These are phyloP conservation scores for Phortica magna DNA, from an alignment of 2,888 invertebrate species.

Conservation along the genomic window DNA sequence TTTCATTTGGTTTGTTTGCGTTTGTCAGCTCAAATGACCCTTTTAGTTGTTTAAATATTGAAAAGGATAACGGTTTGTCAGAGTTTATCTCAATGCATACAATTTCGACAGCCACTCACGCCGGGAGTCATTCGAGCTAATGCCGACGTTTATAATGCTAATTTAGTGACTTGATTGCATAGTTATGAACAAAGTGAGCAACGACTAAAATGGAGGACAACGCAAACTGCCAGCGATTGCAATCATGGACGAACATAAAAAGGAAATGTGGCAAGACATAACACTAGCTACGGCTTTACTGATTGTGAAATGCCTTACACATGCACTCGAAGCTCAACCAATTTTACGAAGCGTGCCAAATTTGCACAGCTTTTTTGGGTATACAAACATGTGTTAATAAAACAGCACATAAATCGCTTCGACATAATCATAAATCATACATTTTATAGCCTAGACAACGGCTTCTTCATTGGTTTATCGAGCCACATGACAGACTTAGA, in stretches of 20 bases:
- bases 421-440: too few relatives aligned
- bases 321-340: too few relatives aligned
- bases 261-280: background rate
- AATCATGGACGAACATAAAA: slow-evolving; percentile 56
- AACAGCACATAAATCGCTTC: too few relatives aligned
- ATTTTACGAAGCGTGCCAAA: too few relatives aligned
- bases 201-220: background rate
- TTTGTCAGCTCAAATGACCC: background rate
- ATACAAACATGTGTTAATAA: too few relatives aligned
- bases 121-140: background rate
- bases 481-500: too few relatives aligned
- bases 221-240: background rate
- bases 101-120: background rate
- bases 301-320: too few relatives aligned
- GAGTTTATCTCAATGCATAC: background rate
- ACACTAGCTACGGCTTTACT: too few relatives aligned
- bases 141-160: slow-evolving; percentile 60
- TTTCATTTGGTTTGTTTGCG: background rate
- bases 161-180: slow-evolving; percentile 56
- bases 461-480: too few relatives aligned
- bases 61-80: background rate
- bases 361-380: too few relatives aligned
- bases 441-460: too few relatives aligned
- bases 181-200: slow-evolving; percentile 20
- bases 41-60: background rate